A percentile compares a stretch with the other conserved stretches of the same genome.
These are phyloP conservation scores for Cartodere bifasciata DNA, from an alignment of 2,888 invertebrate genomes.

Conservation along the genomic window DNA sequence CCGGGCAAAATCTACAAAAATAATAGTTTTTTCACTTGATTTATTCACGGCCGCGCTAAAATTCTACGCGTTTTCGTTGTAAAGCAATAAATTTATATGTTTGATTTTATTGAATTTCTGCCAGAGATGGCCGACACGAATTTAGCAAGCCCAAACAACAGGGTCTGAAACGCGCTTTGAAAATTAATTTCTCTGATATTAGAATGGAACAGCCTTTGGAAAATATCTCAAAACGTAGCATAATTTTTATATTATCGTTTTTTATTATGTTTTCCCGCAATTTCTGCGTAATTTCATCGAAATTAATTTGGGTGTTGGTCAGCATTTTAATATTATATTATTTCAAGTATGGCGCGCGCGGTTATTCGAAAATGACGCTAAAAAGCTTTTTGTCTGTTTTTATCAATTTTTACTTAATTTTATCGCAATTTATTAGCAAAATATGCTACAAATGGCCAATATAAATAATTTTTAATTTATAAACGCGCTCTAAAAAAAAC, in stretches of 20 bases:
- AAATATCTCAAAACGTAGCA: constrained; percentile 22
- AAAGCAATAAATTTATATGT: constrained; percentile 28
- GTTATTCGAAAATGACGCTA: constrained; percentile 6
- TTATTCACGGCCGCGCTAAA: constrained; percentile 25
- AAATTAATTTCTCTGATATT: constrained; percentile 29
- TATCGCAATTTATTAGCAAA: neutral
- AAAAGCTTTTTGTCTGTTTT: constrained; percentile 7
- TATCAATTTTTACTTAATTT: constrained; percentile 6
- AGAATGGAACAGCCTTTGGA: constrained; percentile 11
- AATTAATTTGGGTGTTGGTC: constrained; percentile 35
- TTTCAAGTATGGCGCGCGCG: constrained; percentile 33
- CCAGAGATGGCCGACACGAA: constrained; percentile 29
- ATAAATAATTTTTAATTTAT: no score
- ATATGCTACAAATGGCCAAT: no score
- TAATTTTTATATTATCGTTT: constrained; percentile 22
- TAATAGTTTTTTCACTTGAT: constrained; percentile 32
- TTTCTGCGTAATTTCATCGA: constrained; percentile 15
- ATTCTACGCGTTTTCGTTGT: constrained; percentile 18
- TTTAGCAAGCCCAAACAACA: constrained; percentile 11
- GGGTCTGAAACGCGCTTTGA: constrained; percentile 18
- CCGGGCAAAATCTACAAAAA: constrained; percentile 24
- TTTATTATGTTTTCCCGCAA: constrained; percentile 15
- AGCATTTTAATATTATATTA: constrained; percentile 34
- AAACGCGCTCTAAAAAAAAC: no score
- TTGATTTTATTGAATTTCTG: constrained; percentile 26